A percentile compares a stretch with the other conserved stretches of the same genome.
Evolutionary conservation across 2,797 vertebrate genomes (phyloP).

Genomic region (Leptodactylus fallax): DNA sequence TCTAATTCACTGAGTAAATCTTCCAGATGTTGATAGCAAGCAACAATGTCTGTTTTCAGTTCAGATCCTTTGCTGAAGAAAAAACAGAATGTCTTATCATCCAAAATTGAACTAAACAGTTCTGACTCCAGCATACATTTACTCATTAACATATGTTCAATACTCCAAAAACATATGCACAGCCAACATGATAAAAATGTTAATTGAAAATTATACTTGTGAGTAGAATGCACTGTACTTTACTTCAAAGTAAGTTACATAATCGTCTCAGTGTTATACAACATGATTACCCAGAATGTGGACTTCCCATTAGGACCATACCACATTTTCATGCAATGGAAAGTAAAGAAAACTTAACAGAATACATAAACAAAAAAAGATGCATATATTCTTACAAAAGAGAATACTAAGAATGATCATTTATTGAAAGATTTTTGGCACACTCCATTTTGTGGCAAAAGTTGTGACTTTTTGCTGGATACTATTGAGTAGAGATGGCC

Average conservation of each 20-base stretch:
- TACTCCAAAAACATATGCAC: slow-evolving; percentile 25
- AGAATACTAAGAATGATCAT: no score
- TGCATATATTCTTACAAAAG: no score
- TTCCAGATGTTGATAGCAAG: slow-evolving; percentile 49
- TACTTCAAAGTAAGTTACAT: not conserved
- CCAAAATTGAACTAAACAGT: slow-evolving; percentile 23
- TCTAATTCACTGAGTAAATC: slow-evolving; percentile 54
- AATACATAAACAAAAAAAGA: not conserved
- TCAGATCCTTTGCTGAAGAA: slow-evolving; percentile 44
- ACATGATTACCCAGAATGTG: not conserved
- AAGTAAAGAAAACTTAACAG: not conserved
- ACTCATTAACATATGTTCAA: not conserved
- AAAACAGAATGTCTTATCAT: slow-evolving; percentile 47
- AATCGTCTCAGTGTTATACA: not conserved
- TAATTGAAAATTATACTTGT: slow-evolving; percentile 27
- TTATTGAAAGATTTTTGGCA: no score
- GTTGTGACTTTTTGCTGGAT: no score
- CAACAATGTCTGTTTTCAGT: slow-evolving; percentile 29
- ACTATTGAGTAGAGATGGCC: no score
- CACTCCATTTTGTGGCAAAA: no score
- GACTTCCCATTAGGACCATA: not conserved
- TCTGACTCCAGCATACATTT: slow-evolving; percentile 7
- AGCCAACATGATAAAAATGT: slow-evolving; percentile 13
- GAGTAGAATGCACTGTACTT: not conserved
- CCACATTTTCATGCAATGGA: not conserved